These are phyloP conservation scores for Numenius arquata DNA, from an alignment of 2,113 vertebrate genomes.

Conservation along the genomic window DNA sequence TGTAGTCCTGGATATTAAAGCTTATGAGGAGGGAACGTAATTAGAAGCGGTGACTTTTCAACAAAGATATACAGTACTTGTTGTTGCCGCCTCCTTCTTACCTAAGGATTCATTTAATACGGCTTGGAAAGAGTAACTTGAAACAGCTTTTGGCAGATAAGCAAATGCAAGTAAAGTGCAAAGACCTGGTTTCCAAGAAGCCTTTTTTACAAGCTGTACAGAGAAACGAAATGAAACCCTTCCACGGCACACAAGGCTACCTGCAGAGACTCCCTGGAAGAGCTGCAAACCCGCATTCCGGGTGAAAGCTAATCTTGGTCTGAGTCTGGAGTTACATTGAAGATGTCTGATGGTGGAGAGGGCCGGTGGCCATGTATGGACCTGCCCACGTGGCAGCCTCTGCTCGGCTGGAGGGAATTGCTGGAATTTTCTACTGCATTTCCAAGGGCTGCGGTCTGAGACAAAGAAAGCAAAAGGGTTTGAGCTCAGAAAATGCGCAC, in stretches of 20 bases:
- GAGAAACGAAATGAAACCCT: constrained; percentile 4
- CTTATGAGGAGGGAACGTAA: not conserved
- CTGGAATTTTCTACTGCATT: not conserved
- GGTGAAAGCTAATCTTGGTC: not conserved
- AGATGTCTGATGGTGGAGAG: not conserved
- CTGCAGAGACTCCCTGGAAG: not conserved
- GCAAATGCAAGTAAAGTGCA: not conserved
- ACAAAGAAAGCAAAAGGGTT: not conserved
- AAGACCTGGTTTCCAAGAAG: constrained; percentile 46
- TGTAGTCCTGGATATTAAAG: not conserved
- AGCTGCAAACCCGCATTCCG: not conserved
- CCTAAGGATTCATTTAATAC: not conserved
- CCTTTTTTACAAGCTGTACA: not conserved
- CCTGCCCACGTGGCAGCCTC: not conserved
- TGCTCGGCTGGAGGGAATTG: not conserved
- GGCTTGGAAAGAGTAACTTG: constrained; percentile 23
- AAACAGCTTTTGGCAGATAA: constrained; percentile 33
- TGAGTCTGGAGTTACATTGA: not conserved
- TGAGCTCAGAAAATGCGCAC: not conserved
- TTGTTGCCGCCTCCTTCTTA: not conserved
- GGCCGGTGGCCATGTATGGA: not conserved
- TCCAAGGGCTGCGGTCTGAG: not conserved
- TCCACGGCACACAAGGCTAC: not conserved
- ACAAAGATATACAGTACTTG: not conserved
- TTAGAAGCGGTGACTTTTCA: not conserved